These are phyloP conservation scores for Harpagoxenus sublaevis DNA, from an alignment of 2,888 invertebrate species.

Conservation along the genomic window DNA sequence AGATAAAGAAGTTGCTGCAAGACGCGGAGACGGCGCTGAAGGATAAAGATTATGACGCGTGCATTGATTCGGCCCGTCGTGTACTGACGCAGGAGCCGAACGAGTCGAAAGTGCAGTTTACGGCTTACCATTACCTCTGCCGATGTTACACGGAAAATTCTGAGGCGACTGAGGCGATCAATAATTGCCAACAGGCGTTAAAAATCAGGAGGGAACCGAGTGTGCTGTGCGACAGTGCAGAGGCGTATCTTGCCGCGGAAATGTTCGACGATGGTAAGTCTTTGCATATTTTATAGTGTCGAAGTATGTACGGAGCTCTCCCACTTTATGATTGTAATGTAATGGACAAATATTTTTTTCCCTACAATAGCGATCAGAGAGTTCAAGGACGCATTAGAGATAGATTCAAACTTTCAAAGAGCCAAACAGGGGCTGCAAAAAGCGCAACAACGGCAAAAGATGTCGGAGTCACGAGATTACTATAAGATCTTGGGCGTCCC, in stretches of 20 bases:
- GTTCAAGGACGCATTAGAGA: conserved; percentile 94
- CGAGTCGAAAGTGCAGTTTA: conserved; percentile 90
- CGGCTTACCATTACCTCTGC: conserved; percentile 93
- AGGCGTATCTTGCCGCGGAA: conserved; percentile 95
- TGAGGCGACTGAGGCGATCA: conserved; percentile 91
- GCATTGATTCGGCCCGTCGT: conserved; percentile 90
- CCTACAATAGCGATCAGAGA: conserved; percentile 91
- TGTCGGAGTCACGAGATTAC: conserved; percentile 97
- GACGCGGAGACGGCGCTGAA: conserved; percentile 89
- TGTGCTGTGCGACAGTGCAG: conserved; percentile 95
- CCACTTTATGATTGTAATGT: background rate
- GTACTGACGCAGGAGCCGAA: conserved; percentile 91
- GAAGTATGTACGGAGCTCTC: background rate
- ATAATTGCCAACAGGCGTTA: conserved; percentile 93
- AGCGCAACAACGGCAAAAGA: conserved; percentile 97
- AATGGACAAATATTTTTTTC: background rate
- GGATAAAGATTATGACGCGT: conserved; percentile 90
- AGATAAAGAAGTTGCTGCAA: conserved; percentile 93
- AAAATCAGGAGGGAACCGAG: conserved; percentile 92
- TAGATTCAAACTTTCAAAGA: conserved; percentile 92
- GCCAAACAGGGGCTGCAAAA: conserved; percentile 96
- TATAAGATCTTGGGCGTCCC: conserved; percentile 98
- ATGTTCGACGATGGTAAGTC: conserved; percentile 94
- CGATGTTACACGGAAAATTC: conserved; percentile 92
- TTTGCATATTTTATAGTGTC: background rate